Evolutionary conservation across 2,888 invertebrate species (phyloP).

Genomic region (Podabrus alpinus): DNA sequence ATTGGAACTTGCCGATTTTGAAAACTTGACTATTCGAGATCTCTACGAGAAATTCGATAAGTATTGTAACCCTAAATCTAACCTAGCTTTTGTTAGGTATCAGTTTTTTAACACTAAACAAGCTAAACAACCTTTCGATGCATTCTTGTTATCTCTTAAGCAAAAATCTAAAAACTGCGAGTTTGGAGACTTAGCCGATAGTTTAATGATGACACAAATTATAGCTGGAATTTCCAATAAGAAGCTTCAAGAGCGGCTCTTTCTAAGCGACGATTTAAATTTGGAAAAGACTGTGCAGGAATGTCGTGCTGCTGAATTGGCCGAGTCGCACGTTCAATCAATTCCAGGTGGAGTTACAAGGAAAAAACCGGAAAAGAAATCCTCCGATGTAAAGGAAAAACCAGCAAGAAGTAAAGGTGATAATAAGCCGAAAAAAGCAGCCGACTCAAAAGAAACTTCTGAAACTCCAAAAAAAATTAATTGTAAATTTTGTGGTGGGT

Average conservation of each 20-base stretch:
- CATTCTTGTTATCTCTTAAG: slow-evolving; percentile 28
- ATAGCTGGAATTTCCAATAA: slow-evolving; percentile 10
- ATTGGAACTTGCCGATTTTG: background rate
- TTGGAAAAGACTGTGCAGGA: slow-evolving; percentile 5
- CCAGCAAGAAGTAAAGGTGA: background rate
- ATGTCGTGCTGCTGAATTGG: slow-evolving; percentile 3
- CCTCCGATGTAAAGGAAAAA: background rate
- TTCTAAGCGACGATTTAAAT: background rate
- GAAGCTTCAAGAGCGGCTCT: background rate
- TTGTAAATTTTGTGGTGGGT: slow-evolving; percentile 10
- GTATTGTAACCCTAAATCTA: slow-evolving; percentile 12
- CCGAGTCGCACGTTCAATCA: slow-evolving; percentile 1
- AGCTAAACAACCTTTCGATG: slow-evolving; percentile 25
- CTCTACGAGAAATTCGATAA: slow-evolving; percentile 9
- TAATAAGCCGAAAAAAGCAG: background rate
- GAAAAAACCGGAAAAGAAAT: background rate
- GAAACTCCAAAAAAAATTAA: background rate
- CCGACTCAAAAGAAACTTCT: background rate
- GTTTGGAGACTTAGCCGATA: slow-evolving; percentile 27
- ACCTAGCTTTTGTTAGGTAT: slow-evolving; percentile 18
- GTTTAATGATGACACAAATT: slow-evolving; percentile 18
- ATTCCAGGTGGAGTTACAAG: background rate
- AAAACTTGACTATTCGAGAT: background rate
- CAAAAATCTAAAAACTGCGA: slow-evolving; percentile 22
- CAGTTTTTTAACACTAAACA: slow-evolving; percentile 32